Percentiles rank a stretch among this genome's conserved stretches.
These are phyloP conservation scores for Agonopterix subpropinquella DNA, from an alignment of 2,888 invertebrate species.

Conservation along the genomic window DNA sequence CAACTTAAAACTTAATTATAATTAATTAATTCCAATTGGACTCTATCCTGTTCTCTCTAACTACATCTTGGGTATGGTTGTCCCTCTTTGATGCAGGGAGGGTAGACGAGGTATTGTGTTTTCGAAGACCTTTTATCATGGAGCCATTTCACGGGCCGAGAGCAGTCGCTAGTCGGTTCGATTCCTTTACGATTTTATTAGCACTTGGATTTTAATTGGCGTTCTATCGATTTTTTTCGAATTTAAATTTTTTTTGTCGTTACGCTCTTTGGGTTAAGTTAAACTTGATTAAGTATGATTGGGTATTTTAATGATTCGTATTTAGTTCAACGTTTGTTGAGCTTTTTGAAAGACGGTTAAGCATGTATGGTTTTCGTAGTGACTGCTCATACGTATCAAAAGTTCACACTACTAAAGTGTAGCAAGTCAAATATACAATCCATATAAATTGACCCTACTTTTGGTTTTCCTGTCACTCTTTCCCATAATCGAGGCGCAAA, in stretches of 20 bases:
- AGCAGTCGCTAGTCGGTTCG: constrained; percentile 58
- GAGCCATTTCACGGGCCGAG: constrained; percentile 62
- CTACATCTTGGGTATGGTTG: constrained; percentile 56
- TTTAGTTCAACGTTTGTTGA: too few relatives aligned
- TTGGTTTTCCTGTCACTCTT: too few relatives aligned
- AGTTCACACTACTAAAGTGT: too few relatives aligned
- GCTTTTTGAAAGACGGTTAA: too few relatives aligned
- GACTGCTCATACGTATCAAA: too few relatives aligned
- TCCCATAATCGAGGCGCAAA: too few relatives aligned
- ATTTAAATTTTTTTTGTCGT: background rate
- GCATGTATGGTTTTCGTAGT: too few relatives aligned
- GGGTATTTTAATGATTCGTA: too few relatives aligned
- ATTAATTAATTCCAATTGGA: constrained; percentile 86
- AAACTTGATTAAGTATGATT: background rate
- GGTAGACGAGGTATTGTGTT: constrained; percentile 69
- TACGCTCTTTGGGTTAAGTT: constrained; percentile 3
- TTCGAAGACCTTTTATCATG: constrained; percentile 73
- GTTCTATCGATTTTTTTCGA: constrained; percentile 34
- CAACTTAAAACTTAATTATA: constrained; percentile 90
- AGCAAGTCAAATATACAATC: too few relatives aligned
- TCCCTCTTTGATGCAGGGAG: constrained; percentile 50
- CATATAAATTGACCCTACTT: too few relatives aligned
- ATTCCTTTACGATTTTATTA: constrained; percentile 69
- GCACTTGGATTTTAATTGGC: constrained; percentile 68
- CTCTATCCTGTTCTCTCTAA: constrained; percentile 54